These are phyloP conservation scores for Eulemur macaco DNA, from an alignment of 2,113 vertebrate species.

Conservation along the genomic window DNA sequence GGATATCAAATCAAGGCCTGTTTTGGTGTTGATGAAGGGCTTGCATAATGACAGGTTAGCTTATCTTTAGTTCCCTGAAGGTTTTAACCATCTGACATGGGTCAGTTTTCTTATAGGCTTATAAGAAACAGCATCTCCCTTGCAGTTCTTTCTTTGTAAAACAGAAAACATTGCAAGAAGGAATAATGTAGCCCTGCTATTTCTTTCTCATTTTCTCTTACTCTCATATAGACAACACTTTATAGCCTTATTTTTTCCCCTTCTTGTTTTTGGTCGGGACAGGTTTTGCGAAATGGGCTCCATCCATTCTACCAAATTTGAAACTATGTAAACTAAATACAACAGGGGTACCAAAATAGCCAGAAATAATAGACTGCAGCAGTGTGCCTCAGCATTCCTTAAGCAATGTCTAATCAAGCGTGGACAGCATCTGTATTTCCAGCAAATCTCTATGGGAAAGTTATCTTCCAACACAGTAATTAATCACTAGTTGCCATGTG, in stretches of 20 bases:
- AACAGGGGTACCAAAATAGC: slow-evolving; percentile 57
- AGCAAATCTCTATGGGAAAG: slow-evolving; percentile 66
- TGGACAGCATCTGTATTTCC: slow-evolving; percentile 62
- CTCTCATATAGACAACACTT: not conserved
- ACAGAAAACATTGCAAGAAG: not conserved
- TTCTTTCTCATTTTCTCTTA: slow-evolving; percentile 21
- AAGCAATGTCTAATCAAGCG: slow-evolving; percentile 58
- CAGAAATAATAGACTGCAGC: slow-evolving; percentile 45
- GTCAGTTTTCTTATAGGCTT: not conserved
- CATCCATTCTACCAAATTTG: slow-evolving; percentile 47
- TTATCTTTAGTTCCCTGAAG: not conserved
- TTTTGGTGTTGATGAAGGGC: not conserved
- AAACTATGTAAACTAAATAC: slow-evolving; percentile 74
- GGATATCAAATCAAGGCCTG: not conserved
- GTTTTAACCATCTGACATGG: not conserved
- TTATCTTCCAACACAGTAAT: slow-evolving; percentile 66
- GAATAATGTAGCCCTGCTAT: not conserved
- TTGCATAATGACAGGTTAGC: not conserved
- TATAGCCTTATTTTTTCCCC: not conserved
- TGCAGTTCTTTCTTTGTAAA: not conserved
- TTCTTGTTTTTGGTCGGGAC: not conserved
- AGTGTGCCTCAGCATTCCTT: slow-evolving; percentile 33
- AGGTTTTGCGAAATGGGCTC: slow-evolving; percentile 44
- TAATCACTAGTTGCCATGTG: slow-evolving; percentile 52
- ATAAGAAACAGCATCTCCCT: not conserved